phyloP scores from a whole-genome alignment of 2,797 vertebrate species.

The Enteromius trimaculatus region DNA sequence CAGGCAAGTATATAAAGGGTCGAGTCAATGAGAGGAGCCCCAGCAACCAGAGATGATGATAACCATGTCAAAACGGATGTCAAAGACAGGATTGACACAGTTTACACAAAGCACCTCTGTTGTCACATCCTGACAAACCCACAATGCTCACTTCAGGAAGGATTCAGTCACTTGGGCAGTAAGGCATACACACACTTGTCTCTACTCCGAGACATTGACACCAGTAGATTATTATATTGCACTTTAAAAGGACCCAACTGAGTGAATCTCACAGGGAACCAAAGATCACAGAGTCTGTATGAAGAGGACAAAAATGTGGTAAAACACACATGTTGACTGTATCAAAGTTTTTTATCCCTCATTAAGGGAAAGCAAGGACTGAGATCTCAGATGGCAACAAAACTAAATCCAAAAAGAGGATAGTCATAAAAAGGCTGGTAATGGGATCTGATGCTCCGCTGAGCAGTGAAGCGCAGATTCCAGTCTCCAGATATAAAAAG shows the following conservation, averaged over 20 bases:
- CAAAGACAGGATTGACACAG: slow-evolving; percentile 10
- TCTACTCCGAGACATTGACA: slow-evolving; percentile 46
- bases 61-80: slow-evolving; percentile 2
- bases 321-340: slow-evolving; percentile 32
- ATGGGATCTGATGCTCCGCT: slow-evolving; percentile 13
- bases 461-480: slow-evolving; percentile 1
- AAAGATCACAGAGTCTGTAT: slow-evolving; percentile 53
- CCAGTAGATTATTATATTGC: slow-evolving; percentile 81
- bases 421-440: slow-evolving; percentile 24
- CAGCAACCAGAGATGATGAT: slow-evolving; percentile 16
- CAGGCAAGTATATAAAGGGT: slow-evolving; percentile 55
- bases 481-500: slow-evolving; percentile 40
- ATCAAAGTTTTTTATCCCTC: slow-evolving; percentile 10
- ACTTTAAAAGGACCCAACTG: slow-evolving; percentile 75
- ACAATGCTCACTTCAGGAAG: slow-evolving; percentile 37
- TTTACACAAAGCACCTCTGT: slow-evolving; percentile 37
- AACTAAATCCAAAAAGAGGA: slow-evolving; percentile 31
- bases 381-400: slow-evolving; percentile 44
- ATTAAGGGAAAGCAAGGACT: slow-evolving; percentile 6
- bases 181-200: slow-evolving; percentile 67
- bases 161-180: slow-evolving; percentile 70
- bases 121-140: slow-evolving; percentile 13
- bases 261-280: slow-evolving; percentile 73
- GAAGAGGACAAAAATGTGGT: slow-evolving; percentile 35
- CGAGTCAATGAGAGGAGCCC: slow-evolving; percentile 54